A percentile compares a stretch with the other conserved stretches of the same genome.
phyloP scores from a whole-genome alignment of 2,113 vertebrate genomes.

The Hippocampus barbouri region DNA sequence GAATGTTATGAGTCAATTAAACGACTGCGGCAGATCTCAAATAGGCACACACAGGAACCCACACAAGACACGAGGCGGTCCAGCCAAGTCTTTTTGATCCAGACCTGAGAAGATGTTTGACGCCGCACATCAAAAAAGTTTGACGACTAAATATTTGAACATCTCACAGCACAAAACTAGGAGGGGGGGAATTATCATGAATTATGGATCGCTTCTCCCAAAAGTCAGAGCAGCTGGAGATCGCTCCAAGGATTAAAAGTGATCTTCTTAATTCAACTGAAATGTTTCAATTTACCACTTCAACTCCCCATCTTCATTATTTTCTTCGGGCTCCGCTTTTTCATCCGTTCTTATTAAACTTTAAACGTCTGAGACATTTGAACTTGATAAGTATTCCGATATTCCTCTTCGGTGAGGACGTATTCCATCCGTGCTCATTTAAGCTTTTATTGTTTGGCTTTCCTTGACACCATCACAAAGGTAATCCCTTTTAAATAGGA shows the following conservation, averaged over 20 bases:
- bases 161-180: slow-evolving; percentile 2
- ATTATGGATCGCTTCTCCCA: not conserved
- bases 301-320: not conserved
- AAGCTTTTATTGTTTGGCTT: not conserved
- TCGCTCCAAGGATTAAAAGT: not conserved
- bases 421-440: not conserved
- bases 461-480: not conserved
- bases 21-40: slow-evolving; percentile 11
- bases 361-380: not conserved
- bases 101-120: slow-evolving; percentile 11
- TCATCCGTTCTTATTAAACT: not conserved
- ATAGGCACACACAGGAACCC: not conserved
- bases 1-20: slow-evolving; percentile 49
- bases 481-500: slow-evolving; percentile 5
- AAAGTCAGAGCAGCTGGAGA: not conserved
- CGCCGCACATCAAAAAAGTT: slow-evolving; percentile 11
- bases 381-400: not conserved
- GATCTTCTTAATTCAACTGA: not conserved
- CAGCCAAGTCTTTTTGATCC: slow-evolving; percentile 16
- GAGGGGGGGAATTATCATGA: not conserved
- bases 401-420: not conserved
- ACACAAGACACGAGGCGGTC: not conserved
- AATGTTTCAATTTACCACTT: not conserved
- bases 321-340: not conserved
- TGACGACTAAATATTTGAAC: slow-evolving; percentile 15